Conservation (phyloP, 2,888 invertebrate species). For the Petrolisthes manimaculis region DNA sequence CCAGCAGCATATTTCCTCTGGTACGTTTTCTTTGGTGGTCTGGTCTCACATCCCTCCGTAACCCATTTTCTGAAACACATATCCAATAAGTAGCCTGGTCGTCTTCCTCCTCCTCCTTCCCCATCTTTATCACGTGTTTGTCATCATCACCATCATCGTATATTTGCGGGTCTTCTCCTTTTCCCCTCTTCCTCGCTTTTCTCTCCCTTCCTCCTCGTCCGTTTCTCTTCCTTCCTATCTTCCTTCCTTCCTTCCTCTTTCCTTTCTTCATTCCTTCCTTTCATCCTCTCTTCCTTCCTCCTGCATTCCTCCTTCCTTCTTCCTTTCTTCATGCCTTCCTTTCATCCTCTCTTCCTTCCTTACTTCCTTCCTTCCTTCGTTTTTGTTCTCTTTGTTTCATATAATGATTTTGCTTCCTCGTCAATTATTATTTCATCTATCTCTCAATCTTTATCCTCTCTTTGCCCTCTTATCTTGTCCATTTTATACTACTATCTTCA, state of each 20-base stretch:
- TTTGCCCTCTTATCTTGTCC: background rate
- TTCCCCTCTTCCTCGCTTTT: no score
- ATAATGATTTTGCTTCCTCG: slow-evolving; percentile 2
- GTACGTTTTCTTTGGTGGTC: no score
- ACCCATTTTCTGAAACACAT: no score
- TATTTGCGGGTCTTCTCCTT: no score
- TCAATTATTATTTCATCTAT: background rate
- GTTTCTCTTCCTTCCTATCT: background rate
- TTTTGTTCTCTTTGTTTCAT: background rate
- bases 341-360: background rate
- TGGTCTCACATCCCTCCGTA: no score
- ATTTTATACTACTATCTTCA: background rate
- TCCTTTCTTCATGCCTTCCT: background rate
- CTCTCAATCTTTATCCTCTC: background rate
- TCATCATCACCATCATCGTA: no score
- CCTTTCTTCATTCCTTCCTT: background rate
- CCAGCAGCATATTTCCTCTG: background rate
- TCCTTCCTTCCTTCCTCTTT: background rate
- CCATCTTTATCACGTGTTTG: no score
- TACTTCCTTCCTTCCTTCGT: background rate
- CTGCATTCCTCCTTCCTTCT: background rate
- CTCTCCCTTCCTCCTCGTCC: background rate
- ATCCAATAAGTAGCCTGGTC: no score
- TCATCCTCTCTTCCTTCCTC: background rate
- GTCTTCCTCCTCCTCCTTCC: no score